Evolutionary conservation across 2,888 invertebrate genomes (phyloP).

Genomic region (Masnerella sp.): DNA sequence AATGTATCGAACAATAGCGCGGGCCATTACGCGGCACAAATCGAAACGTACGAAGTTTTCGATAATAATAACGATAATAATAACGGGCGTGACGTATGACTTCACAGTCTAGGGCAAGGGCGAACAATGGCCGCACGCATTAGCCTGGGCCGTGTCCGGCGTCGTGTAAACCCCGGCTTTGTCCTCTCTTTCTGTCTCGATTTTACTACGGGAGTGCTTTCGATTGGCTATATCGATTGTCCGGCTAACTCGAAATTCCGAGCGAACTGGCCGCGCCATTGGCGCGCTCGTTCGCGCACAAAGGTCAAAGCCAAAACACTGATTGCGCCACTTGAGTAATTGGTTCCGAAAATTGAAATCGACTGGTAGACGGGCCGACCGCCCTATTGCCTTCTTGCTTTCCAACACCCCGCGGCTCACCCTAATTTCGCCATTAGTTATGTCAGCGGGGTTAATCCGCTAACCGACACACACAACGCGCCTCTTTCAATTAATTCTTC

Average conservation of each 20-base stretch:
- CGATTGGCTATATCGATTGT: conserved; percentile 56
- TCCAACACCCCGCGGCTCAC: conserved; percentile 30
- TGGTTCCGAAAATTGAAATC: conserved; percentile 69
- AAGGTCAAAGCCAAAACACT: conserved; percentile 66
- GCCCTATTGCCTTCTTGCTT: conserved; percentile 51
- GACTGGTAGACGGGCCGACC: conserved; percentile 54
- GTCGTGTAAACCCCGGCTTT: conserved; percentile 48
- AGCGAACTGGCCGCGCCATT: conserved; percentile 33
- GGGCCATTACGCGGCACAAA: conserved; percentile 19
- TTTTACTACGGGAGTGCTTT: conserved; percentile 41
- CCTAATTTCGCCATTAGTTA: conserved; percentile 55
- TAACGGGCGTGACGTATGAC: conserved; percentile 49
- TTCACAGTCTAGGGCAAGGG: conserved; percentile 50
- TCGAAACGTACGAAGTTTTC: conserved; percentile 37
- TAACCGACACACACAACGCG: conserved; percentile 19
- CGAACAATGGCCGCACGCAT: conserved; percentile 17
- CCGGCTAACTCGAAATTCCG: conserved; percentile 51
- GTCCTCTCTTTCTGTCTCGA: conserved; percentile 36
- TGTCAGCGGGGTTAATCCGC: conserved; percentile 40
- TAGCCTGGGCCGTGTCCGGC: conserved; percentile 43
- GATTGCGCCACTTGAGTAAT: conserved; percentile 65
- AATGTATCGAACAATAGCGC: conserved; percentile 19
- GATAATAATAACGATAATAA: conserved; percentile 53
- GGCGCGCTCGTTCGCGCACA: conserved; percentile 60
- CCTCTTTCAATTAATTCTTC: conserved; percentile 40